Base-by-base conservation (phyloP, 64 coral and sea anemone genomes). In the Cladopsammia gracilis region DNA sequence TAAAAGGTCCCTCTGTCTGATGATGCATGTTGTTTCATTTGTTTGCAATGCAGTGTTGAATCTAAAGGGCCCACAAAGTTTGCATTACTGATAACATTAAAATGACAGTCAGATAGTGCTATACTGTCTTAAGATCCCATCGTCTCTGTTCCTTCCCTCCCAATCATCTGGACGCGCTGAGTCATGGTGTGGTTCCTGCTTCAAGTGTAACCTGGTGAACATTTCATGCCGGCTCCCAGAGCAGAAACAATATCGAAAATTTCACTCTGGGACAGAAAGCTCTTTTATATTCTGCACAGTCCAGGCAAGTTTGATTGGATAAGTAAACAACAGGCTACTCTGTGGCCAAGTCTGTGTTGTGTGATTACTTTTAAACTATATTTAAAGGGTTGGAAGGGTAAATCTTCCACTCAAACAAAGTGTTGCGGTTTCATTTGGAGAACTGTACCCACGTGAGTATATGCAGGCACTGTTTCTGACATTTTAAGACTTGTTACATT, bases 111-210 rank as follows among this genome's bases (percentile, higher is more conserved):
- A 34, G 43, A n/a, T 44, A 68, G 19, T 54, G 47, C 26, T 75
- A 16, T 14, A 23, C 73, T 83, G 57, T 25, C 15, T 68, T 43
- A 34, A 73, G 25, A 64, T 72, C 25, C 51, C 19, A 65, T 48
- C 46, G 22, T 88, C 59, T 58, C 68, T 66, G 50, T 89, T 94
- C 92, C 87, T 93, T 97, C 91, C 96, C 96, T 97, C 96, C 74
- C 87, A 74, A 76, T 93, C 88, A 88, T 87, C 88, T 93, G 96
- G 84, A 97, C 73, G 96, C 96, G 79, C 86, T 75, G 77, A 80
- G 96, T 94, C 96, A 97, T 97, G 96, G 85, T 94, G 74, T 88
- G 92, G 96, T 97, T 97, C 96, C 96, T 88, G 88, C 92, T 93
- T 84, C 80, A 84, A 84, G 80, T 84, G 80, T 84, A 67, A 68